Evolutionary conservation across 2,113 vertebrate species (phyloP), one percentile per base, ranked within the genome.

Genomic region (Anser brachyrhynchus): DNA sequence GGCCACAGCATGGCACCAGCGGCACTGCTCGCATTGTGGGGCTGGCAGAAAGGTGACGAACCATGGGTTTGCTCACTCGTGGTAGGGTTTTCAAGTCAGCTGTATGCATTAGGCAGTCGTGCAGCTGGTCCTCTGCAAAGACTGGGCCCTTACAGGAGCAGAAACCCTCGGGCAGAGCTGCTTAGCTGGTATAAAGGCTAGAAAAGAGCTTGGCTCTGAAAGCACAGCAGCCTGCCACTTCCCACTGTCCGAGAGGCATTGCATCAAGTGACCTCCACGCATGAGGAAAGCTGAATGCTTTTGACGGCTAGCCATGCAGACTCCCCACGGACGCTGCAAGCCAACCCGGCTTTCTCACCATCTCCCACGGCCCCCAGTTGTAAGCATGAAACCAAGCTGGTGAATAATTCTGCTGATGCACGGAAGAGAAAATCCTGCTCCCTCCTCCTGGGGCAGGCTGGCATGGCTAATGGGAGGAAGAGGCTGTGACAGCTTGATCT

Each of bases 321-420:
- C 88, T 96, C 95, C 93, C 92, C 77, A 91, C 1, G 7, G 93
- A 74, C 61, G 2, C 82, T 66, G 35, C 54, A 22, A 88, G 72
- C 78, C 93, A 76, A 58, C 64, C 25, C 19, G 18, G 55, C 90
- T 83, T 87, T 86, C 91, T 93, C 90, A 89, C 79, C 57, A 2
- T 83, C 89, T 95, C 91, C 83, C 88, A 81, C 4, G 0, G 21
- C 59, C 73, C 84, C 77, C 12, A 22, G 46, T 28, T 69, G 84
- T 51, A 25, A 90, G 92, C 82, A 1, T 26, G 71, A 94, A 94
- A 96, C 90, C 90, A 88, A 83, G 67, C 67, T 96, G 93, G 94
- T 83, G 83, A 96, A 87, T 81, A 95, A 96, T 95, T 95, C 95
- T 95, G 94, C 95, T 96, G 95, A 97, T 95, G 92, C 92, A 65